phyloP scores from a whole-genome alignment of 92 coral and sea anemone species.

The Parazoanthus swiftii region DNA sequence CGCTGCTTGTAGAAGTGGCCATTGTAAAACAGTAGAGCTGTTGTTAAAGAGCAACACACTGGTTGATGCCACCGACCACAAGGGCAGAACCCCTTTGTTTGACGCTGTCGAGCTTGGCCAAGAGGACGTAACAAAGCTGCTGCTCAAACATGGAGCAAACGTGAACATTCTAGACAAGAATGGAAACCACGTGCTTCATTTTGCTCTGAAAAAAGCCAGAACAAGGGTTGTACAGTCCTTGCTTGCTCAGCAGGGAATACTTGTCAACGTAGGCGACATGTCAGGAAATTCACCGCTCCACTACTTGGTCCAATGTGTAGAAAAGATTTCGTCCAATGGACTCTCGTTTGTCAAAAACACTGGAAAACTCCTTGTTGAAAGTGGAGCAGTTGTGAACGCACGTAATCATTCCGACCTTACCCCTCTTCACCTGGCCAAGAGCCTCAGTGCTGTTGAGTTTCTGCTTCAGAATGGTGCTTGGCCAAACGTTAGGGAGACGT shows the following conservation, averaged over 20 bases:
- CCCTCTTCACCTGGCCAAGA: conserved; percentile 30
- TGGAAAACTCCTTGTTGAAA: conserved; percentile 24
- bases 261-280: conserved; percentile 20
- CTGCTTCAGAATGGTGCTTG: conserved; percentile 36
- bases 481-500: conserved; percentile 27
- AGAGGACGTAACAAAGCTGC: not conserved
- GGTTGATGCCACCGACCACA: conserved; percentile 21
- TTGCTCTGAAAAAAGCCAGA: conserved; percentile 22
- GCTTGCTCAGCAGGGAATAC: conserved; percentile 1
- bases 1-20: conserved; percentile 1
- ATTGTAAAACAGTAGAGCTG: not conserved
- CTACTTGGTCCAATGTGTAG: conserved; percentile 22
- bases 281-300: conserved; percentile 16
- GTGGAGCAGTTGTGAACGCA: conserved; percentile 40
- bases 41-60: conserved; percentile 14
- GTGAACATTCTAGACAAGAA: conserved; percentile 19
- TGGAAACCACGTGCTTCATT: conserved; percentile 28
- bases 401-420: conserved; percentile 28
- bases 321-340: not conserved
- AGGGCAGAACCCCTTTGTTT: conserved; percentile 54
- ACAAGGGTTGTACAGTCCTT: not conserved
- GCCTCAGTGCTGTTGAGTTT: conserved; percentile 24
- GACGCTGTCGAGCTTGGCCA: conserved; percentile 35
- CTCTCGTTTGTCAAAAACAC: conserved; percentile 8
- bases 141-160: conserved; percentile 29